These are phyloP conservation scores for Pseudotriccus pelzelni DNA, from an alignment of 2,797 vertebrate species.

Conservation along the genomic window DNA sequence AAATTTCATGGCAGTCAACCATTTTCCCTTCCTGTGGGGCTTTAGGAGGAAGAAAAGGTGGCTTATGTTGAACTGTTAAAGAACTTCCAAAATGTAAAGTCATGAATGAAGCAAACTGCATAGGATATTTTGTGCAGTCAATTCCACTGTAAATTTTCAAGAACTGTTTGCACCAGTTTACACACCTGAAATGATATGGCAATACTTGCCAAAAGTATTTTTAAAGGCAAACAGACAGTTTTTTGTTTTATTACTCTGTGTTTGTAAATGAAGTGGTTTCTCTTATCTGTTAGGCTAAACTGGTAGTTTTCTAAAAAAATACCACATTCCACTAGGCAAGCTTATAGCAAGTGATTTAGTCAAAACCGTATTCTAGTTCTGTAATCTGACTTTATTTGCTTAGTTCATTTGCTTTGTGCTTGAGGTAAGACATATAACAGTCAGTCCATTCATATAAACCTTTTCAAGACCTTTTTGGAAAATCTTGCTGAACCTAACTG, in stretches of 20 bases:
- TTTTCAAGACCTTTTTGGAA: not conserved
- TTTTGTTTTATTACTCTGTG: not conserved
- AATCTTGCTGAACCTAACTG: not conserved
- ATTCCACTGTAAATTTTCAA: not conserved
- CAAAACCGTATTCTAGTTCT: not conserved
- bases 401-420: not conserved
- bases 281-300: not conserved
- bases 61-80: not conserved
- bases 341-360: not conserved
- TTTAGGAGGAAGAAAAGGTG: not conserved
- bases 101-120: not conserved
- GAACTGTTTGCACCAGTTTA: not conserved
- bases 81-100: not conserved
- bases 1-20: not conserved
- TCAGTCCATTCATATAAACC: not conserved
- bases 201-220: not conserved
- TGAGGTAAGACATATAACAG: not conserved
- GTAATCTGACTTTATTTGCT: not conserved
- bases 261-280: not conserved
- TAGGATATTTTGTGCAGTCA: not conserved
- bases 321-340: fast-evolving
- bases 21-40: not conserved
- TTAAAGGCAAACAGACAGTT: not conserved
- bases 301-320: not conserved
- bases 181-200: not conserved